Conservation (phyloP, 92 coral and sea anemone genomes). For the Palythoa grandis region DNA sequence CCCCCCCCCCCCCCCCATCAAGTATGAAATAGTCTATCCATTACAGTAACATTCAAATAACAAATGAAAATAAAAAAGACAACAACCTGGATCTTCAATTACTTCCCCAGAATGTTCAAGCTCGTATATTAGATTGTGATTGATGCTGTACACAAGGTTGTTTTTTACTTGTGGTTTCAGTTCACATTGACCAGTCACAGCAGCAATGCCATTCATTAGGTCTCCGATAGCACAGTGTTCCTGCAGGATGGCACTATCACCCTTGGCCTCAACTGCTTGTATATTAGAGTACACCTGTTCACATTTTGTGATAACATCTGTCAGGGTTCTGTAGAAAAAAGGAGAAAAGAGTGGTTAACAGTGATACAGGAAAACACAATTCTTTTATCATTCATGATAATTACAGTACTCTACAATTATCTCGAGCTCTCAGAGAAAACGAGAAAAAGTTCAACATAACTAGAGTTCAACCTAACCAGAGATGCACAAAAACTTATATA, state of each 20-base stretch:
- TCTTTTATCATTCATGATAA: too few relatives aligned
- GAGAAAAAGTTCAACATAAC: too few relatives aligned
- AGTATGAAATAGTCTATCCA: too few relatives aligned
- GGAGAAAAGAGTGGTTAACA: not conserved
- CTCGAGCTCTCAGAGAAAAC: too few relatives aligned
- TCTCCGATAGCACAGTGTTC: slow-evolving; percentile 60
- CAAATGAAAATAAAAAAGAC: not conserved
- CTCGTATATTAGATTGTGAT: slow-evolving; percentile 61
- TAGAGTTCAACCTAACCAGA: too few relatives aligned
- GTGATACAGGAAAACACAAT: too few relatives aligned
- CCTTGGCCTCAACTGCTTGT: slow-evolving; percentile 57
- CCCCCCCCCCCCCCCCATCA: too few relatives aligned
- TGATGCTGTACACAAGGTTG: slow-evolving; percentile 61
- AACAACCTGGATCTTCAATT: slow-evolving; percentile 51
- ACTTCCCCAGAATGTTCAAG: slow-evolving; percentile 64
- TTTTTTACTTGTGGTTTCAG: slow-evolving; percentile 65
- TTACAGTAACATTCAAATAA: not conserved
- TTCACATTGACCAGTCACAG: slow-evolving; percentile 59
- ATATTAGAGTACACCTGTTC: slow-evolving; percentile 65
- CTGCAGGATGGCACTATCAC: slow-evolving; percentile 75
- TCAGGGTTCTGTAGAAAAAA: slow-evolving; percentile 53
- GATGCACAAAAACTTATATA: too few relatives aligned
- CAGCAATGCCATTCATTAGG: slow-evolving; percentile 61
- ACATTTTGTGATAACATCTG: slow-evolving; percentile 67
- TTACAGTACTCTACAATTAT: too few relatives aligned